Percentiles rank a stretch among this genome's conserved stretches.
These are phyloP conservation scores for Stercorarius parasiticus DNA, from an alignment of 2,113 vertebrate species.

Conservation along the genomic window DNA sequence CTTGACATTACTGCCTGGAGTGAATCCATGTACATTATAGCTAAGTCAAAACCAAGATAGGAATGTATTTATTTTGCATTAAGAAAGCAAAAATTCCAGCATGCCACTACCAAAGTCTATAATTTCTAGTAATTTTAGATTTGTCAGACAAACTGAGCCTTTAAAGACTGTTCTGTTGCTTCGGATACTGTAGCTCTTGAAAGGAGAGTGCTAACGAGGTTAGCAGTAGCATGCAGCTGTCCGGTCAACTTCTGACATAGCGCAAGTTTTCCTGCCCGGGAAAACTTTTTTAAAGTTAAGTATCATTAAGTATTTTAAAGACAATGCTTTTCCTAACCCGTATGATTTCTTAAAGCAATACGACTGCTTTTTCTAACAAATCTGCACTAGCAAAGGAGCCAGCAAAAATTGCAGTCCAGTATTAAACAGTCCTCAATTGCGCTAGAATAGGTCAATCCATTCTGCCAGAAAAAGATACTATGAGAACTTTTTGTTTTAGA, in stretches of 20 bases:
- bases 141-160: neutral
- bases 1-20: neutral
- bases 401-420: neutral
- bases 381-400: neutral
- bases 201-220: neutral
- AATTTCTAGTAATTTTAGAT: neutral
- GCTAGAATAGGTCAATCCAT: neutral
- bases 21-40: rapidly evolving
- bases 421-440: neutral
- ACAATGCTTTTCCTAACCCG: neutral
- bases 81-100: neutral
- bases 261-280: neutral
- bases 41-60: neutral
- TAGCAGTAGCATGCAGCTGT: neutral
- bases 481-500: neutral
- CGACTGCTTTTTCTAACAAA: neutral
- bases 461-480: neutral
- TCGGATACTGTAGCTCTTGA: neutral
- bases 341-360: neutral
- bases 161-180: neutral
- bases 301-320: neutral
- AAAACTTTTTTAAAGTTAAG: neutral
- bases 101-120: too few relatives aligned
- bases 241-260: neutral
- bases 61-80: neutral